phyloP scores from a whole-genome alignment of 2,113 vertebrate genomes.

The Hipposideros armiger region DNA sequence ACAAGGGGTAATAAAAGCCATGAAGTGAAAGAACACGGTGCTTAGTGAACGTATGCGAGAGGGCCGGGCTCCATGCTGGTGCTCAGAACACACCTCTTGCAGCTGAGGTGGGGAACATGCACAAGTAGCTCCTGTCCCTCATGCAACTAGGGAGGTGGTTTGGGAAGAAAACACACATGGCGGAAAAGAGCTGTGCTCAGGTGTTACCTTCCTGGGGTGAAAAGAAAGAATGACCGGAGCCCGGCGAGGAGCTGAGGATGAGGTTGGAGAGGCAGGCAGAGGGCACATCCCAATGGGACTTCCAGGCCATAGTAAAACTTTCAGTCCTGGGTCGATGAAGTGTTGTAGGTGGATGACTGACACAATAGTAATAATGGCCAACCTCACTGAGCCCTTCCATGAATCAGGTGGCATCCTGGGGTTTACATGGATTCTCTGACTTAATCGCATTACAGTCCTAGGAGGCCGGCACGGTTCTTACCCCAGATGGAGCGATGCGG shows the following conservation, averaged over 20 bases:
- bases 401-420: not conserved
- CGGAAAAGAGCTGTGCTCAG: not conserved
- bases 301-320: not conserved
- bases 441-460: not conserved
- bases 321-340: not conserved
- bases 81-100: not conserved
- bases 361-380: not conserved
- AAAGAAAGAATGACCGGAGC: not conserved
- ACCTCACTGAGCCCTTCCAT: not conserved
- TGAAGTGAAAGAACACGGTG: not conserved
- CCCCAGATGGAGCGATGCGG: not conserved
- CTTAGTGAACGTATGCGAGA: not conserved
- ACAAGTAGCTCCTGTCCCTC: too few relatives aligned
- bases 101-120: not conserved
- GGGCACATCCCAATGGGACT: not conserved
- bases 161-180: not conserved
- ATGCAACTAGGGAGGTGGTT: not conserved
- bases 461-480: not conserved
- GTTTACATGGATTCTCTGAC: not conserved
- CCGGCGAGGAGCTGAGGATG: not conserved
- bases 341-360: not conserved
- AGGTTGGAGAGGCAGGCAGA: not conserved
- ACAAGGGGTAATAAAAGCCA: not conserved
- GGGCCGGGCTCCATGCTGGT: fast-evolving
- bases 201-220: not conserved